phyloP scores from a whole-genome alignment of 2,797 vertebrate genomes.

The Tokudaia muenninki region DNA sequence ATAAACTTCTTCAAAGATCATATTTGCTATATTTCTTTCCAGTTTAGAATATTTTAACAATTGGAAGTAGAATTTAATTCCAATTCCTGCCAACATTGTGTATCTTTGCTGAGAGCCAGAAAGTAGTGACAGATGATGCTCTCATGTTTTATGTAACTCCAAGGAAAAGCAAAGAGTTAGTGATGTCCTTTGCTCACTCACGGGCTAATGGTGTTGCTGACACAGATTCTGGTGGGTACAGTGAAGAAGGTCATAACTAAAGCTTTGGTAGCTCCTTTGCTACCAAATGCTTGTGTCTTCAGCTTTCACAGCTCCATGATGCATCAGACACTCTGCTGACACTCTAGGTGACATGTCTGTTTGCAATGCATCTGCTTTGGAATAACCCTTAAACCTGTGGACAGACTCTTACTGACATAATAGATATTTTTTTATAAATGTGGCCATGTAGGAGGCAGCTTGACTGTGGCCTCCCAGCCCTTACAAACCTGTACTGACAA shows the following conservation, averaged over 20 bases:
- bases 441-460: neutral
- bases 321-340: neutral
- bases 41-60: slow-evolving; percentile 28
- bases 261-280: slow-evolving; percentile 71
- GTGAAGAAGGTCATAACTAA: slow-evolving; percentile 46
- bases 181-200: slow-evolving; percentile 80
- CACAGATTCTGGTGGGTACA: slow-evolving; percentile 72
- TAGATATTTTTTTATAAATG: neutral
- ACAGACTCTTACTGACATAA: neutral
- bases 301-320: slow-evolving; percentile 36
- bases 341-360: slow-evolving; percentile 52
- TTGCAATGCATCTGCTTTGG: neutral
- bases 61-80: slow-evolving; percentile 56
- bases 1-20: slow-evolving; percentile 21
- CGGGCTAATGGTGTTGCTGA: slow-evolving; percentile 76
- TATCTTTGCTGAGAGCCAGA: slow-evolving; percentile 63
- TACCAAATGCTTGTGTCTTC: neutral
- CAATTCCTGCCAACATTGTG: slow-evolving; percentile 24
- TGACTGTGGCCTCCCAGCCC: neutral
- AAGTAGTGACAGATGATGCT: slow-evolving; percentile 68
- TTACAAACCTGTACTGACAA: slow-evolving; percentile 1
- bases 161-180: slow-evolving; percentile 64
- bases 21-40: slow-evolving; percentile 6
- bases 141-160: slow-evolving; percentile 75
- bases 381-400: neutral